Evolutionary conservation across 2,113 vertebrate genomes (phyloP).

Genomic region (Speoplatyrhinus poulsoni): DNA sequence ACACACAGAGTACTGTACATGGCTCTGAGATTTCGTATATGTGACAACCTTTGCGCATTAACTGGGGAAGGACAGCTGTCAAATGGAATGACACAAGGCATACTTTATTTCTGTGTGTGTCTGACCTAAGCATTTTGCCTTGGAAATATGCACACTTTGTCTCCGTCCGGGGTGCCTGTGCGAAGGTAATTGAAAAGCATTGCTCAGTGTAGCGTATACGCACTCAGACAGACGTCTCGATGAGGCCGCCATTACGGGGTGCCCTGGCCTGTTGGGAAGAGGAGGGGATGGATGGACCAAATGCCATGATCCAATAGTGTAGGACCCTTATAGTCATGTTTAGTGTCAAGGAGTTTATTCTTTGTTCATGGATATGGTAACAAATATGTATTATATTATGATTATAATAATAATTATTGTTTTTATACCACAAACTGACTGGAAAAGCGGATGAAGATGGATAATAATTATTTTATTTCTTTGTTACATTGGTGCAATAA

Average conservation of each 20-base stretch:
- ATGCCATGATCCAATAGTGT: conserved; percentile 62
- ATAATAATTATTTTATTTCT: too few relatives aligned
- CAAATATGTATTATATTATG: not conserved
- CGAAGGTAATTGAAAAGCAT: conserved; percentile 79
- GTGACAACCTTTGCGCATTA: conserved; percentile 64
- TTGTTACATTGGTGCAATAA: too few relatives aligned
- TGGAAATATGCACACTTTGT: conserved; percentile 65
- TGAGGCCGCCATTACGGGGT: conserved; percentile 71
- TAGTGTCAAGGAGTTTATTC: conserved; percentile 54
- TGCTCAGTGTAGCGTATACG: conserved; percentile 74
- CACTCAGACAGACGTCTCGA: conserved; percentile 68
- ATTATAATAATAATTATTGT: not conserved
- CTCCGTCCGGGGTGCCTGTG: conserved; percentile 55
- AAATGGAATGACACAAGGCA: conserved; percentile 75
- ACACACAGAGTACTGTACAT: conserved; percentile 3
- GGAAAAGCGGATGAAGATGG: too few relatives aligned
- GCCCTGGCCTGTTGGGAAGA: conserved; percentile 66
- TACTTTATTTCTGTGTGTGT: conserved; percentile 71
- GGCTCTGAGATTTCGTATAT: conserved; percentile 11
- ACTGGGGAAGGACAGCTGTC: conserved; percentile 74
- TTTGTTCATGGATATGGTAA: not conserved
- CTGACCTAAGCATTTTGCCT: conserved; percentile 75
- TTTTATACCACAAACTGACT: not conserved
- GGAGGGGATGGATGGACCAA: conserved; percentile 61
- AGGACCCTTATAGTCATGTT: conserved; percentile 49